Conservation (phyloP, 2,888 invertebrate genomes). For the Homarus gammarus region DNA sequence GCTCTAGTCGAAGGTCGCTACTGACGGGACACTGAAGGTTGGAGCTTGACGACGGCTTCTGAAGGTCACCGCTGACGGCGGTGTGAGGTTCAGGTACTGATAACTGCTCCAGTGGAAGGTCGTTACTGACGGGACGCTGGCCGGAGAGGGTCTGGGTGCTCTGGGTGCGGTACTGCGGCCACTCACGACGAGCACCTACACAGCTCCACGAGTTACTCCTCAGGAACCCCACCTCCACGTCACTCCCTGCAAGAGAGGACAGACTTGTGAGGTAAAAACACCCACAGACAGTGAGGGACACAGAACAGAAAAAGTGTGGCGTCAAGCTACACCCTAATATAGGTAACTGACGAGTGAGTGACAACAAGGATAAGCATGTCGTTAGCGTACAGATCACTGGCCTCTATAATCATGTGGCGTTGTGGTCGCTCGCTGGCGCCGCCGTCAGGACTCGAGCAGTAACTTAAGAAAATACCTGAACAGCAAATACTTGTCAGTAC, state of each 20-base stretch:
- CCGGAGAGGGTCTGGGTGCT: conserved; percentile 43
- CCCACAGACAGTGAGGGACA: not conserved
- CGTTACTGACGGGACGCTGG: not conserved
- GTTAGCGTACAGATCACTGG: not conserved
- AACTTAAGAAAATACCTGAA: no score
- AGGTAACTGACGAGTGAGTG: not conserved
- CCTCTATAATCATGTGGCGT: not conserved
- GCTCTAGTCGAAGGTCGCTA: no score
- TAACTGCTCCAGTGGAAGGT: not conserved
- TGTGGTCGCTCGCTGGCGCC: not conserved
- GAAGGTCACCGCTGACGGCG: conserved; percentile 10
- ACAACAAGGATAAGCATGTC: not conserved
- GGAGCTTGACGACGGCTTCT: not conserved
- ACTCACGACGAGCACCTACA: not conserved
- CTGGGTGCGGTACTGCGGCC: conserved; percentile 44
- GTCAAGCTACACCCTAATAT: not conserved
- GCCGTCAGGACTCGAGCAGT: no score
- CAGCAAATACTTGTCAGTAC: no score
- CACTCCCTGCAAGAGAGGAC: not conserved
- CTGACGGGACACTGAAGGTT: no score
- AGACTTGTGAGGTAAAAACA: not conserved
- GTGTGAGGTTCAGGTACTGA: not conserved
- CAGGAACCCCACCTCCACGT: not conserved
- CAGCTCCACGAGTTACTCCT: conserved; percentile 47
- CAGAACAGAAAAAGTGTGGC: not conserved